A percentile compares a stretch with the other conserved stretches of the same genome.
phyloP scores from a whole-genome alignment of 2,113 vertebrate genomes.

The Ptychochromis oligacanthus region DNA sequence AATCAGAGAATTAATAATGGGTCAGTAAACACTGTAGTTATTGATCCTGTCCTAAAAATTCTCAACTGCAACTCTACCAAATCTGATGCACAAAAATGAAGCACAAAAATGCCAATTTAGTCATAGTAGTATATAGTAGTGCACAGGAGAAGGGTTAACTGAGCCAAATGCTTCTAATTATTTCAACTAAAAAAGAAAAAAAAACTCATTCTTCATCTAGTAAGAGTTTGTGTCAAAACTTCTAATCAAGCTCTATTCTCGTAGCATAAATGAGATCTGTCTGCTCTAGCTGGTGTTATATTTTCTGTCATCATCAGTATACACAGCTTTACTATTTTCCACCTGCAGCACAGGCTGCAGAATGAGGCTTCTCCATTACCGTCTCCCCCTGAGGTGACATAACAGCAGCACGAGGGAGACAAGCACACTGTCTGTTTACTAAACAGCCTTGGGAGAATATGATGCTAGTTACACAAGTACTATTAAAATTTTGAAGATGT shows the following conservation, averaged over 20 bases:
- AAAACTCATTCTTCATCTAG: not conserved
- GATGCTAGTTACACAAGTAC: constrained; percentile 19
- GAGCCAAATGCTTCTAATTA: not conserved
- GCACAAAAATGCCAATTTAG: not conserved
- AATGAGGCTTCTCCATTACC: constrained; percentile 38
- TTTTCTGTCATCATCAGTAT: constrained; percentile 35
- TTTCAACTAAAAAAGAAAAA: not conserved
- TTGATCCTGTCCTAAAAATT: not conserved
- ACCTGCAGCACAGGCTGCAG: constrained; percentile 28
- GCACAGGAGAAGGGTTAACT: not conserved
- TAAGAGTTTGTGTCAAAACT: not conserved
- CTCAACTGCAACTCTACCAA: not conserved
- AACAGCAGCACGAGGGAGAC: constrained; percentile 36
- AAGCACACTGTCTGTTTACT: constrained; percentile 43
- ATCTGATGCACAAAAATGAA: not conserved
- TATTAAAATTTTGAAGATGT: constrained; percentile 35
- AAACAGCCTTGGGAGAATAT: constrained; percentile 38
- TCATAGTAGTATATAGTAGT: not conserved
- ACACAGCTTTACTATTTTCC: constrained; percentile 41
- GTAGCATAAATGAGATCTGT: constrained; percentile 29
- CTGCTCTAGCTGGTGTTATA: constrained; percentile 7
- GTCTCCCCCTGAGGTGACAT: constrained; percentile 42
- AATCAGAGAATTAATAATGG: not conserved
- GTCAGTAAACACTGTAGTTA: not conserved
- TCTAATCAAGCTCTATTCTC: constrained; percentile 40